Evolutionary conservation across 2,797 vertebrate species (phyloP), one percentile per base, ranked within the genome.

Genomic region (Valencia hispanica): DNA sequence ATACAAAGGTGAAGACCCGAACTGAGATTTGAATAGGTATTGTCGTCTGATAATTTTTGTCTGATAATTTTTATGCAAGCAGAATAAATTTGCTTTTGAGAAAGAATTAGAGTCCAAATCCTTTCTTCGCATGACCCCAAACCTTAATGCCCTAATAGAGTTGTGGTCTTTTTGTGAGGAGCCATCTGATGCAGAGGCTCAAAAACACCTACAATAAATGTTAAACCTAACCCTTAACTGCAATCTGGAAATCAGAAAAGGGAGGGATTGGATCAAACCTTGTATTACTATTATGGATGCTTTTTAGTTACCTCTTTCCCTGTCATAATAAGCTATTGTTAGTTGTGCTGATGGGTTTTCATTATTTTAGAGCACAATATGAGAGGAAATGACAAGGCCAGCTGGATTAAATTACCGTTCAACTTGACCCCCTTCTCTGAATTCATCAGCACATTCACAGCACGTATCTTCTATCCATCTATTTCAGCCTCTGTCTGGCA

Each of bases 361-460:
- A 22, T 68, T 39, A 27, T 57, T 47, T 32, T 34, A 51, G 43
- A 36, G 34, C 4, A 75, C 17, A 53, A 43, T 74, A 53, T 20
- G 10, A 43, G 18, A 36, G 17, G 22, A 70, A 39, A 22, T 57
- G 75, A 65, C 34, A 39, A 30, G 20, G 27, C 22, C 43, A n/a
- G 14, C 39, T 9, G 15, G 72, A 63, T 65, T 30, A 65, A 41
- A n/a, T 22, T 9, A 65, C 27, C 41, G 17, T 17, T 70, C 41
- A 51, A 63, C 22, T 17, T 72, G n/a, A 66, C 30, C 55, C n/a
- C 34, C 22, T 39, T 57, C 32, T 22, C 43, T 59, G 20, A 70
- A 65, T 73, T 39, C 17, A 68, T 68, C 51, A 59, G 20, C 55
- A 25, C n/a, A 61, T 71, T 68, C 30, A 36, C 32, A 30, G 25